Evolutionary conservation across 64 coral and sea anemone genomes (phyloP), one percentile per base, ranked within the genome.

Genomic region (Cladopsammia gracilis): DNA sequence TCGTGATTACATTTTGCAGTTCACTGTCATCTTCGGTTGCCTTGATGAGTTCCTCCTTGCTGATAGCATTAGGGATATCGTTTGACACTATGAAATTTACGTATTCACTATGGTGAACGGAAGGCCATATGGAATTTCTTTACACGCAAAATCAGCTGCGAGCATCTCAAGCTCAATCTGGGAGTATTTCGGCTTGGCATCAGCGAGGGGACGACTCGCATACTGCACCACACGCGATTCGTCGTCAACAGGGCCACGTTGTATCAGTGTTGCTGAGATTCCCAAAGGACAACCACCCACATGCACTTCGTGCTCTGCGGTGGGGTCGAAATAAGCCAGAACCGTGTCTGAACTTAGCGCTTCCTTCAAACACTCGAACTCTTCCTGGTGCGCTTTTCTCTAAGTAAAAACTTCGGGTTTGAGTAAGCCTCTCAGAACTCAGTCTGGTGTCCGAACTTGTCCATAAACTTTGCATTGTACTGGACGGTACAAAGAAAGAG

Each of bases 81-180:
- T 49, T 85, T 65, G 10, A 25, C 7, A 85, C 18, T 7, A 68
- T 43, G 11, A 66, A 85, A 68, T 85, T 85, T 15, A 68, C 82
- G 34, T 69, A 85, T 46, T 85, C 24, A 59, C 50, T 18, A 89
- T 89, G 19, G 48, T 89, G 47, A 89, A 89, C 10, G 87, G 2
- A 48, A 7, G 25, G 73, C 87, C 34, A 34, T 34, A 14, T 77
- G 68, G 87, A 48, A 89, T 78, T 64, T 89, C 78, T 59, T 57
- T 89, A 14, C 87, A 66, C 7, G 15, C 74, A 13, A 89, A 89
- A 49, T 78, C 60, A 7, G 65, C 86, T 3, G 69, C 86, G 1
- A 89, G 86, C 18, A 70, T 75, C 25, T 89, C 71, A 20, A 89
- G 25, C 23, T 89, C 71, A 15, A 89, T 89, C 58, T 89, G 86